Percentiles rank a stretch among this genome's conserved stretches.
Conservation (phyloP, 2,888 invertebrate species). For the Cenopis cana region DNA sequence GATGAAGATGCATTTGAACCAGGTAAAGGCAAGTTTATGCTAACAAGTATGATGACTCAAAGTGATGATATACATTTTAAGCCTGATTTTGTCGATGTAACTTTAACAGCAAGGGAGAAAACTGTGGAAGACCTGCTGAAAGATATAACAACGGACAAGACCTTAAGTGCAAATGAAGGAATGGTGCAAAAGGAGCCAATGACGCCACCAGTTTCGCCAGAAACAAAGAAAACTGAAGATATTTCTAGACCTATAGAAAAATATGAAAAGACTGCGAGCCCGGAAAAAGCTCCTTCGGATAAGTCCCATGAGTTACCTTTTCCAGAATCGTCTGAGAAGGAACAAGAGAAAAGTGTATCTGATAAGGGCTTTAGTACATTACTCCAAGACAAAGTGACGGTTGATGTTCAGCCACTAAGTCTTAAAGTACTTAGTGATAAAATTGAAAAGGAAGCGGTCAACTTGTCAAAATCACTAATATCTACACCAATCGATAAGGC, state of each 20-base stretch:
- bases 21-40: neutral
- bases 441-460: neutral
- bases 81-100: neutral
- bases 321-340: neutral
- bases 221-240: constrained; percentile 10
- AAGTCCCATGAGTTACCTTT: neutral
- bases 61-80: neutral
- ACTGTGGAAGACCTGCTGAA: constrained; percentile 4
- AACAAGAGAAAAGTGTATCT: neutral
- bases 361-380: constrained; percentile 33
- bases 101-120: neutral
- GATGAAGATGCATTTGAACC: constrained; percentile 6
- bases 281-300: neutral
- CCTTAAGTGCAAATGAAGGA: neutral
- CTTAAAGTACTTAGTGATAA: neutral
- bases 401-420: constrained; percentile 15
- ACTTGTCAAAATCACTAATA: neutral
- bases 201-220: constrained; percentile 9
- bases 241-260: neutral
- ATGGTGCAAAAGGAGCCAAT: neutral
- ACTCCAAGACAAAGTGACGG: constrained; percentile 29
- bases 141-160: neutral
- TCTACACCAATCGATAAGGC: neutral
- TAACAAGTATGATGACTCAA: constrained; percentile 4
- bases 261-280: neutral